phyloP scores from a whole-genome alignment of 2,888 invertebrate species.

The Erebia ligea region DNA sequence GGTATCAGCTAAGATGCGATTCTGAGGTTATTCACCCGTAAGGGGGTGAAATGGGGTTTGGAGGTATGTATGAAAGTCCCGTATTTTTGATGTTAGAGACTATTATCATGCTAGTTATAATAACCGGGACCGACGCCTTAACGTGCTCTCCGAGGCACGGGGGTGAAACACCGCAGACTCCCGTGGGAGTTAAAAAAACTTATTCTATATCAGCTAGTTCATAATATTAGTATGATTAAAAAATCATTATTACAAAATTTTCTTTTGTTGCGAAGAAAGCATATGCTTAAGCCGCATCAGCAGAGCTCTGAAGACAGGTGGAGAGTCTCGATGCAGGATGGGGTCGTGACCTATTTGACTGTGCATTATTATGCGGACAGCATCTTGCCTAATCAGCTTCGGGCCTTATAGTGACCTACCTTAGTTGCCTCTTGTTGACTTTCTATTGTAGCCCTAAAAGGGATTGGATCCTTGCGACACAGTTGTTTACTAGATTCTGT shows the following conservation, averaged over 20 bases:
- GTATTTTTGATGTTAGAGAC: too few species aligned
- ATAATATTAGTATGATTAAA: not conserved
- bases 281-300: conserved; percentile 10
- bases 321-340: conserved; percentile 28
- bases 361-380: conserved; percentile 33
- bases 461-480: not conserved
- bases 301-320: conserved; percentile 31
- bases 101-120: too few species aligned
- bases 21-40: too few species aligned
- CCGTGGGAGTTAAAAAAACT: not conserved
- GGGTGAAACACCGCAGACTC: too few species aligned
- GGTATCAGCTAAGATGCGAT: too few species aligned
- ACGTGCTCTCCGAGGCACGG: too few species aligned
- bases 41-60: too few species aligned
- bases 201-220: not conserved
- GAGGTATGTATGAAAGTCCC: too few species aligned
- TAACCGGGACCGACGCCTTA: too few species aligned
- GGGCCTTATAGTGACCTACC: not conserved
- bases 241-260: not conserved
- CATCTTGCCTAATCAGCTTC: conserved; percentile 23
- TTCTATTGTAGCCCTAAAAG: conserved; percentile 3
- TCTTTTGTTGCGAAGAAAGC: not conserved
- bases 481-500: not conserved
- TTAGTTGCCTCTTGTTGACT: not conserved
- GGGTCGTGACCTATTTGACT: conserved; percentile 37